Evolutionary conservation across 2,113 vertebrate genomes (phyloP), one percentile per base, ranked within the genome.

Genomic region (Brachirus orientalis): DNA sequence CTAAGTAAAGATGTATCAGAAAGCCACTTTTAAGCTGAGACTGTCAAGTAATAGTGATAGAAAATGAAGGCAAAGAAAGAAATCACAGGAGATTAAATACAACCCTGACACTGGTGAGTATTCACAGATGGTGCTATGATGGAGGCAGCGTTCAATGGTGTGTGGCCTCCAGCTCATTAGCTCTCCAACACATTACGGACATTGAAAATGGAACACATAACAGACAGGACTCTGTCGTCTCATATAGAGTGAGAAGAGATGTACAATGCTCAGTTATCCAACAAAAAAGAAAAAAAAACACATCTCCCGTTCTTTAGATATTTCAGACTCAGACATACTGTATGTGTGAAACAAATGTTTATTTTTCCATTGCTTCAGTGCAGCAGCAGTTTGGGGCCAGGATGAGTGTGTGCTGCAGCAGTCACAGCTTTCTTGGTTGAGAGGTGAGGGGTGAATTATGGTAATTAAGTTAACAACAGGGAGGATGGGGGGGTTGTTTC

Each of bases 141-240:
- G 36, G 80, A 82, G 71, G 62, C 63, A 65, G 72, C 80, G 87
- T 88, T 87, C 81, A 83, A 63, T 83, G 77, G 44, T 51, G 78
- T 84, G 79, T 79, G 78, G 44, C 78, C 62, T 75, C 68, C 44
- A 33, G 63, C 69, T 87, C 77, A 85, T 88, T 85, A 83, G 69
- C 22, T 51, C 73, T 68, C 51, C 47, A 58, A 68, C 65, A 72
- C 72, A 78, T 77, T 69, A 79, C 28, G 61, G 28, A 52, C 12
- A 57, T 80, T 86, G 82, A 88, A 86, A 87, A 85, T 84, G 84
- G 78, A 88, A 59, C 45, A 22, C 17, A 53, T 54, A 63, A 63
- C 40, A 74, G 63, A 53, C 46, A 75, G 37, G 74, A 60, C 66
- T 55, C n/a, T 71, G 69, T 79, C 35, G 17, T 63, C 47, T 57